Conservation (phyloP, 2,888 invertebrate genomes). For the Pollenia angustigena region DNA sequence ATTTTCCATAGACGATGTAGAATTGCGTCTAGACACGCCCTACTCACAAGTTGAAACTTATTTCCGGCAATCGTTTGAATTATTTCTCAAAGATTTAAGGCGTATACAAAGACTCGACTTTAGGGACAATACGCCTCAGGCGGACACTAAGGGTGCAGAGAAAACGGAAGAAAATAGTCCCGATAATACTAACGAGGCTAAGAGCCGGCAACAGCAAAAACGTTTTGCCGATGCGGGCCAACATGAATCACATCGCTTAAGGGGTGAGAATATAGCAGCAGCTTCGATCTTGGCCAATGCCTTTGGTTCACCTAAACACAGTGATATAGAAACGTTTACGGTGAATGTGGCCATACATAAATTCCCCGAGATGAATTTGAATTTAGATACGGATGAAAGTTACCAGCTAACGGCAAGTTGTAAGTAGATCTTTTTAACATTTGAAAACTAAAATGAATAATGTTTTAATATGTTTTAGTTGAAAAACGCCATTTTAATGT, state of each 20-base stretch:
- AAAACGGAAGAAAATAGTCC: slow-evolving; percentile 26
- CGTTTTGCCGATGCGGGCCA: slow-evolving; percentile 66
- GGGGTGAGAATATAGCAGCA: slow-evolving; percentile 67
- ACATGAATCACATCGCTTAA: slow-evolving; percentile 65
- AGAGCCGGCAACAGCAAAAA: slow-evolving; percentile 68
- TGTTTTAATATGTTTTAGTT: slow-evolving; percentile 74
- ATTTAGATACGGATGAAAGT: slow-evolving; percentile 89
- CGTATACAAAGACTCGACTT: slow-evolving; percentile 81
- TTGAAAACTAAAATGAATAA: neutral
- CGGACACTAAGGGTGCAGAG: neutral
- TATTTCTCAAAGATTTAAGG: slow-evolving; percentile 82
- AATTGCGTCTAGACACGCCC: slow-evolving; percentile 80
- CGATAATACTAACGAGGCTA: slow-evolving; percentile 57
- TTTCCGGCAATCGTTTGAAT: slow-evolving; percentile 80
- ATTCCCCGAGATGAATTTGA: slow-evolving; percentile 86
- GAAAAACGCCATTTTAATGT: slow-evolving; percentile 85
- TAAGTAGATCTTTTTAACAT: slow-evolving; percentile 76
- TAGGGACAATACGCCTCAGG: slow-evolving; percentile 45
- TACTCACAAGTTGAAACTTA: slow-evolving; percentile 80
- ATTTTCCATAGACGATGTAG: slow-evolving; percentile 83
- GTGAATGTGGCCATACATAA: slow-evolving; percentile 86
- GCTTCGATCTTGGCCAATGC: slow-evolving; percentile 76
- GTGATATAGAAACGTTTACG: slow-evolving; percentile 81
- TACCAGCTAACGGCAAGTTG: slow-evolving; percentile 88
- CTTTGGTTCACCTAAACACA: slow-evolving; percentile 76